phyloP scores from a whole-genome alignment of 2,797 vertebrate genomes.

The Esox lucius region DNA sequence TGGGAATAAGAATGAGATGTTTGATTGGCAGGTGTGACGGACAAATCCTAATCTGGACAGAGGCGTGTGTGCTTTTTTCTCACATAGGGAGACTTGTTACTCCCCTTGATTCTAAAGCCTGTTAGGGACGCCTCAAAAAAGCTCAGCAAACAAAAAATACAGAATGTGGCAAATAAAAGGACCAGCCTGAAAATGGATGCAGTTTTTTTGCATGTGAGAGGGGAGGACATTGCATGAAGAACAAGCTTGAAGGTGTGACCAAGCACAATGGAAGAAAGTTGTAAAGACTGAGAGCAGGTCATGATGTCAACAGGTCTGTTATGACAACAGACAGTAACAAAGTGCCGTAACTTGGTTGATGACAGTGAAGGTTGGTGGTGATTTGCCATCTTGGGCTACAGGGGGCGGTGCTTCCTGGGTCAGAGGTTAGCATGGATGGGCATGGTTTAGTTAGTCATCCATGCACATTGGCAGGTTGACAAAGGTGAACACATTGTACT shows the following conservation, averaged over 20 bases:
- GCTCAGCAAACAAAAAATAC: slow-evolving; percentile 46
- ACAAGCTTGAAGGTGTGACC: slow-evolving; percentile 39
- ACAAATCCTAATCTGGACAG: slow-evolving; percentile 6
- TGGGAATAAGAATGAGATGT: background rate
- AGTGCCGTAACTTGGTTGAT: slow-evolving; percentile 45
- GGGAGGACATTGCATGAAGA: slow-evolving; percentile 39
- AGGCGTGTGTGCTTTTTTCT: slow-evolving; percentile 2
- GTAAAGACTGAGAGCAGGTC: background rate
- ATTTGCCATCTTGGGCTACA: background rate
- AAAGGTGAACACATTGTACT: slow-evolving; percentile 89
- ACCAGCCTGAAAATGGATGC: slow-evolving; percentile 26
- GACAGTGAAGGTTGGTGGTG: background rate
- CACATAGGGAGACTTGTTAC: background rate
- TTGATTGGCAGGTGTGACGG: background rate
- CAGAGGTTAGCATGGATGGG: background rate
- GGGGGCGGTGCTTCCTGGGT: slow-evolving; percentile 29
- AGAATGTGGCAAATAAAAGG: slow-evolving; percentile 42
- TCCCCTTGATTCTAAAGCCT: slow-evolving; percentile 61
- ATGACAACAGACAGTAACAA: slow-evolving; percentile 13
- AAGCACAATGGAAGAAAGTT: slow-evolving; percentile 10
- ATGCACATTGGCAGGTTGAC: slow-evolving; percentile 88
- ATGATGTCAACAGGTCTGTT: slow-evolving; percentile 13
- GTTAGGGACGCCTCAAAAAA: background rate
- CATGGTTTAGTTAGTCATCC: slow-evolving; percentile 68
- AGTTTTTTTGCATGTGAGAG: slow-evolving; percentile 47